phyloP scores from a whole-genome alignment of 2,797 vertebrate genomes.

The Tapera naevia region DNA sequence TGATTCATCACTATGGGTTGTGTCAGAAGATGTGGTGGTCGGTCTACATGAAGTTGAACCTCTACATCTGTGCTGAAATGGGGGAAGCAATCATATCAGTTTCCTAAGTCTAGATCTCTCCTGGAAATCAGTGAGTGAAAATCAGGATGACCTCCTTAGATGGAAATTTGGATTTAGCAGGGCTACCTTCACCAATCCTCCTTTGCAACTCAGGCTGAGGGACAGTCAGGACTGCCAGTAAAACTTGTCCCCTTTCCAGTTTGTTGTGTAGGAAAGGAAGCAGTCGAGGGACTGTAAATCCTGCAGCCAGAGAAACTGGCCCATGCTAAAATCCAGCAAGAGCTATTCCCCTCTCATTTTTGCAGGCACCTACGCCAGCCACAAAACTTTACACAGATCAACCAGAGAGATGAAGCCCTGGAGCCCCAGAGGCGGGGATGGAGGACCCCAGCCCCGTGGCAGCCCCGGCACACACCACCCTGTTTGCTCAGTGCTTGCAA shows the following conservation, averaged over 20 bases:
- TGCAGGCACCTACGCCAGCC: no score
- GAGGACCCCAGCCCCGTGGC: not conserved
- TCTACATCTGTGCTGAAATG: fast-evolving
- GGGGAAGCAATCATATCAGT: not conserved
- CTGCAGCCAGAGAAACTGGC: not conserved
- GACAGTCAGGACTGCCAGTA: not conserved
- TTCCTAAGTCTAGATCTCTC: not conserved
- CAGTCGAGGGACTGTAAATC: not conserved
- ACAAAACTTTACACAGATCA: fast-evolving
- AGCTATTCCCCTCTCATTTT: fast-evolving
- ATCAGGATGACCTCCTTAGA: not conserved
- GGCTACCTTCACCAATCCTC: not conserved
- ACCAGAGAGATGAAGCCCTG: not conserved
- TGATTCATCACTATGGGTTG: fast-evolving
- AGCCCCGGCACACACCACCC: not conserved
- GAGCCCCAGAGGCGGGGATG: no score
- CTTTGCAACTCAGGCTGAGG: no score
- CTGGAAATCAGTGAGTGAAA: not conserved
- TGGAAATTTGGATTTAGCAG: not conserved
- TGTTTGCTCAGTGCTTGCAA: not conserved
- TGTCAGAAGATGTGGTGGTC: not conserved
- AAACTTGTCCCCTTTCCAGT: not conserved
- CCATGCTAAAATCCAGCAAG: fast-evolving
- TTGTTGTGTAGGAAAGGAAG: not conserved
- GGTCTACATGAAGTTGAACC: not conserved